phyloP scores from a whole-genome alignment of 2,888 invertebrate species.

The Silvanus unidentatus region DNA sequence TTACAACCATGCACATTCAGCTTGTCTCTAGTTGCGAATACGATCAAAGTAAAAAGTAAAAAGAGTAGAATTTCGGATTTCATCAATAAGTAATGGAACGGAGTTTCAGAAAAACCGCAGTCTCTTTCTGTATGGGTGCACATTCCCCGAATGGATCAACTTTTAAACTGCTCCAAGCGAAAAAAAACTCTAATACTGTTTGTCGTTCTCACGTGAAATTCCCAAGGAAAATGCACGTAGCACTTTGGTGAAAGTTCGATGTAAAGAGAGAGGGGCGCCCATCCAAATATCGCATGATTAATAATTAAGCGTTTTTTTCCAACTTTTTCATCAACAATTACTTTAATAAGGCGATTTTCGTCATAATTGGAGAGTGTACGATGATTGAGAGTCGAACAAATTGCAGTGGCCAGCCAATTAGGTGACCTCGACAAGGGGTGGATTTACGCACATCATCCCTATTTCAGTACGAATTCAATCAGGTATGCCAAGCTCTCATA shows the following conservation, averaged over 20 bases:
- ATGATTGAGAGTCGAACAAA: too few species aligned
- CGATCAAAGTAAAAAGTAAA: conserved; percentile 15
- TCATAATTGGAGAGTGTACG: too few species aligned
- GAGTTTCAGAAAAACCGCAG: conserved; percentile 26
- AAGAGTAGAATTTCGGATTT: conserved; percentile 25
- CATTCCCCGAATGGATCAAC: conserved; percentile 27
- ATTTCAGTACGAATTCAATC: conserved; percentile 25
- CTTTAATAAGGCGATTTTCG: too few species aligned
- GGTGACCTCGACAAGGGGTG: conserved; percentile 18
- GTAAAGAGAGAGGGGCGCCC: too few species aligned
- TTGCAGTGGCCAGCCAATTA: conserved; percentile 26
- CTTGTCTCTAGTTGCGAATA: too few species aligned
- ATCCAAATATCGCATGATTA: too few species aligned
- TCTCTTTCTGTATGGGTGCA: conserved; percentile 14
- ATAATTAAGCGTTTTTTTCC: too few species aligned
- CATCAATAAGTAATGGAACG: conserved; percentile 33
- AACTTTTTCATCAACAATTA: conserved; percentile 8
- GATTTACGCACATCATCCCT: neutral
- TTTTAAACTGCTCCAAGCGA: conserved; percentile 23
- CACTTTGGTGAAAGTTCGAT: too few species aligned
- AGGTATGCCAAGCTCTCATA: conserved; percentile 22
- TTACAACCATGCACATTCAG: too few species aligned
- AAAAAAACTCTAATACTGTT: conserved; percentile 26
- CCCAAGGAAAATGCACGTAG: conserved; percentile 5
- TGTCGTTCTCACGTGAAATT: conserved; percentile 11